Evolutionary conservation across 2,797 vertebrate genomes (phyloP), one percentile per base, ranked within the genome.

Genomic region (Lemur catta): DNA sequence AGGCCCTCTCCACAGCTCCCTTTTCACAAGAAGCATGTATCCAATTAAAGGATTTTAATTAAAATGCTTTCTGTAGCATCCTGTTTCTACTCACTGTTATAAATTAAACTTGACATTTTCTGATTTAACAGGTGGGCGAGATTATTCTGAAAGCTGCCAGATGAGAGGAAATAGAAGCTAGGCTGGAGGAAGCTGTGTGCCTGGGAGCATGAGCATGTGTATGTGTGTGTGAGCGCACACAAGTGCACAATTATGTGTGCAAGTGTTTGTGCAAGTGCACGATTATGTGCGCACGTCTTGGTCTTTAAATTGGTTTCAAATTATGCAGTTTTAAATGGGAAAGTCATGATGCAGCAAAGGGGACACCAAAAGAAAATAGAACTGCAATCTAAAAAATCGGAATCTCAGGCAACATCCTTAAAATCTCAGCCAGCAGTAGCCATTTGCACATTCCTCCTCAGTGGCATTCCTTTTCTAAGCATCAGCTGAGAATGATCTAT

Each of bases 71-170:
- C 98, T 99, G 98, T 98, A 98, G 98, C 99, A 99, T 99, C 98
- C 98, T 98, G 97, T 98, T 98, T 99, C 98, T 99, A 98, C 98
- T 98, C 98, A 95, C 96, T 98, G 98, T 98, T 98, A 98, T 99
- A 99, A 99, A 99, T 99, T 99, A 99, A 99, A 99, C 99, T 99
- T 99, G 98, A 98, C 98, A 94, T 99, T 99, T 99, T 98, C 98
- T 98, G 98, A 98, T 98, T 99, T 98, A 99, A 99, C 99, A 99
- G 99, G 99, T 99, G 99, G 99, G 98, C 98, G 98, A 99, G 99
- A 99, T 99, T 99, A 99, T 98, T 98, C 98, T 98, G 98, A 98
- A 98, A 99, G 98, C 97, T 98, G 98, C 98, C 98, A 99, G 98
- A 98, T 98, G 98, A 98, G 98, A 98, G 98, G 98, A 98, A 96